Percentiles rank a stretch among this genome's conserved stretches.
phyloP scores from a whole-genome alignment of 2,797 vertebrate genomes.

The Aulostomus chinensis region DNA sequence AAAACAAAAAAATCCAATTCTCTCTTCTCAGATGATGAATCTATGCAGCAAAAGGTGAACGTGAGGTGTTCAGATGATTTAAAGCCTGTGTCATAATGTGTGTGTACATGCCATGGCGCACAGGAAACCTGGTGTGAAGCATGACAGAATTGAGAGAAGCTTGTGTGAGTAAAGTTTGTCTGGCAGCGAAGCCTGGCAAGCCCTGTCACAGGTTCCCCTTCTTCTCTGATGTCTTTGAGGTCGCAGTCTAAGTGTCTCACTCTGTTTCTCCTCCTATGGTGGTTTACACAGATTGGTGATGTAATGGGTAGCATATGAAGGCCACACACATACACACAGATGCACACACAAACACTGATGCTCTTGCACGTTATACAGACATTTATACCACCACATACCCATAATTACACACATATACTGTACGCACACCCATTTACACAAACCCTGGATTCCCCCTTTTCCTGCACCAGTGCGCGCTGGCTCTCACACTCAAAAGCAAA shows the following conservation, averaged over 20 bases:
- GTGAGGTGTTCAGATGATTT: conserved; percentile 55
- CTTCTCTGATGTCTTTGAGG: conserved; percentile 78
- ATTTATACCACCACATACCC: conserved; percentile 75
- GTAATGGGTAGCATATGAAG: conserved; percentile 80
- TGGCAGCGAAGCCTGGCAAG: conserved; percentile 63
- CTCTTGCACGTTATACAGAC: conserved; percentile 69
- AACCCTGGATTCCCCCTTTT: conserved; percentile 80
- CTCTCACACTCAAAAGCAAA: conserved; percentile 58
- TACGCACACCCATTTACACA: conserved; percentile 77
- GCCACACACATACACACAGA: conserved; percentile 78
- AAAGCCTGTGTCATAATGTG: conserved; percentile 56
- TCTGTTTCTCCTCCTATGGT: conserved; percentile 75
- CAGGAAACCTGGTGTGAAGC: conserved; percentile 65
- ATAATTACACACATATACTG: conserved; percentile 77
- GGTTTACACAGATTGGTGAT: conserved; percentile 79
- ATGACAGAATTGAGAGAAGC: conserved; percentile 51
- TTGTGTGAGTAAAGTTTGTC: conserved; percentile 77
- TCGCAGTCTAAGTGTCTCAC: conserved; percentile 71
- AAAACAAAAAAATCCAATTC: conserved; percentile 7
- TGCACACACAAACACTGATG: conserved; percentile 56
- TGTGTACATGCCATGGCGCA: conserved; percentile 57
- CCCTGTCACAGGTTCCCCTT: conserved; percentile 76
- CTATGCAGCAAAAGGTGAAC: conserved; percentile 42
- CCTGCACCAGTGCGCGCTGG: conserved; percentile 40
- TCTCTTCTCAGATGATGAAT: conserved; percentile 19